A percentile compares a stretch with the other conserved stretches of the same genome.
phyloP scores from a whole-genome alignment of 2,888 invertebrate genomes.

The Dryomyza anilis region DNA sequence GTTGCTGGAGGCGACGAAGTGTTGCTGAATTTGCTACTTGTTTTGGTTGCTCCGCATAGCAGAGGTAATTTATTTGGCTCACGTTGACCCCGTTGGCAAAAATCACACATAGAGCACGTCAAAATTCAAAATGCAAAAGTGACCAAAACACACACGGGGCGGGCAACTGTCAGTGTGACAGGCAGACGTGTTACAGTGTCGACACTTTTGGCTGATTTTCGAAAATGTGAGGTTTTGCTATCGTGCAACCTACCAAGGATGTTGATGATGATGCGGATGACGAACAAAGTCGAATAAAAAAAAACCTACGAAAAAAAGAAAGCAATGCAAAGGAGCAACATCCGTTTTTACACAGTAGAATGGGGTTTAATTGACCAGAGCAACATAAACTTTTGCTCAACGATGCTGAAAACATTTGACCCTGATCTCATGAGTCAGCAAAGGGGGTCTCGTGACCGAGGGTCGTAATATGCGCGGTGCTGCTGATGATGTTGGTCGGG shows the following conservation, averaged over 20 bases:
- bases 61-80: constrained; percentile 55
- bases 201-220: constrained; percentile 14
- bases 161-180: constrained; percentile 13
- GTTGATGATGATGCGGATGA: background rate
- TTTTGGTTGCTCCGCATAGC: constrained; percentile 20
- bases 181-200: constrained; percentile 28
- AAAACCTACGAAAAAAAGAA: background rate
- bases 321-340: constrained; percentile 23
- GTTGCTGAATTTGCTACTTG: constrained; percentile 17
- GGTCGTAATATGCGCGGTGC: background rate
- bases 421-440: constrained; percentile 57
- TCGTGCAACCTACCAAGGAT: too few relatives aligned
- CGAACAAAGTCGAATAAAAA: background rate
- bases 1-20: constrained; percentile 34
- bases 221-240: too few relatives aligned
- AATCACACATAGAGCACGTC: constrained; percentile 19
- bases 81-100: constrained; percentile 30
- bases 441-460: constrained; percentile 25
- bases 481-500: background rate
- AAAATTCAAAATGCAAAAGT: constrained; percentile 35
- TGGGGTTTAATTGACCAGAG: constrained; percentile 60
- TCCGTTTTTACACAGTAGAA: constrained; percentile 29
- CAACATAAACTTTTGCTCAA: constrained; percentile 57
- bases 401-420: constrained; percentile 57
- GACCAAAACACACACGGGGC: constrained; percentile 33